phyloP scores from a whole-genome alignment of 2,113 vertebrate genomes.

The Hippocampus zosterae region DNA sequence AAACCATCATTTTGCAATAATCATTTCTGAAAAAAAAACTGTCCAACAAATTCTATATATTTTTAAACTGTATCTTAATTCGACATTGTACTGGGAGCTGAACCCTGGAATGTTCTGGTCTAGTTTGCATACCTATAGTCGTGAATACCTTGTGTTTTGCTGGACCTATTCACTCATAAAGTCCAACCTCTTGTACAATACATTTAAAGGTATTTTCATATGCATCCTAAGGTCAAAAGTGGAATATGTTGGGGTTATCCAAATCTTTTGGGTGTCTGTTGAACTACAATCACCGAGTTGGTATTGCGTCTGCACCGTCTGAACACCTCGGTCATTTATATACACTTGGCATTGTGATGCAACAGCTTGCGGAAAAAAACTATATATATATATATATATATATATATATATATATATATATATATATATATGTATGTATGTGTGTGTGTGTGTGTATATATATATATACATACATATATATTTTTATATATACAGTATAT shows the following conservation, averaged over 20 bases:
- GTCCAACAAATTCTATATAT: constrained; percentile 4
- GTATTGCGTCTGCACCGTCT: constrained; percentile 30
- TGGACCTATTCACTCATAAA: constrained; percentile 22
- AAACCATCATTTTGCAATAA: constrained; percentile 12
- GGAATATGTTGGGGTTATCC: constrained; percentile 15
- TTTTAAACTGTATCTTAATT: constrained; percentile 13
- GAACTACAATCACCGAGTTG: constrained; percentile 42
- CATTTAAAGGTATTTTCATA: constrained; percentile 43
- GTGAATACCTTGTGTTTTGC: constrained; percentile 51
- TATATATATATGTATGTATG: no score
- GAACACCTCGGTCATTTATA: constrained; percentile 36
- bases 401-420: no score
- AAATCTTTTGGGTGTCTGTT: constrained; percentile 23
- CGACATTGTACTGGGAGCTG: constrained; percentile 46
- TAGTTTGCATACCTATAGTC: constrained; percentile 19
- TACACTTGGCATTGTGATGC: constrained; percentile 62
- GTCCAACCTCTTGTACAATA: constrained; percentile 23
- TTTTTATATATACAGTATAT: no score
- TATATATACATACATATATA: no score
- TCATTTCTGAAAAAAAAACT: constrained; percentile 21
- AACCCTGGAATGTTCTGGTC: constrained; percentile 60
- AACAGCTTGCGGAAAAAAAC: constrained; percentile 53
- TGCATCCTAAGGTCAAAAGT: constrained; percentile 36
- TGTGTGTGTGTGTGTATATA: no score
- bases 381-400: no score